Base-by-base conservation (phyloP, 2,888 invertebrate genomes). In the Danaus chrysippus region DNA sequence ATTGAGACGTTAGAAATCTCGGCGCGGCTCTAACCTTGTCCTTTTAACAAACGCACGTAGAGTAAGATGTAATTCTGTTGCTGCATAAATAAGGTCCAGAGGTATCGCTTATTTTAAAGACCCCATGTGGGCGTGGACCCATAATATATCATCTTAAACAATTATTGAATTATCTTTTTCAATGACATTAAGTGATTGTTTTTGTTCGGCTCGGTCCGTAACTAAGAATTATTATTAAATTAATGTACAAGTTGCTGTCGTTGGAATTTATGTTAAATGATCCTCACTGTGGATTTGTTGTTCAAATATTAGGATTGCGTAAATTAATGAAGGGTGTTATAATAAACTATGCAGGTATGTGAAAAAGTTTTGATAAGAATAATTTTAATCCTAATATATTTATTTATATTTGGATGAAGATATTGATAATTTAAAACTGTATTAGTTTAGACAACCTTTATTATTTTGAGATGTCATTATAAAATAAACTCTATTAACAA, bases 141-240 rank as follows among this genome's bases (percentile, higher is more conserved):
- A 74, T 80, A 78, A 81, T 91, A 87, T 82, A 89, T 91, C 90
- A 89, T 87, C 75, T 75, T 63, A 71, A 83, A 89, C 89, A 91
- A 91, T 91, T 90, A 91, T 90, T 91, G 88, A 90, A 90, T 90
- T 90, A 90, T 90, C 84, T 89, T 88, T 87, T 87, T 86, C 81
- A 87, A 84, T 87, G 91, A 90, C 89, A 86, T 89, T 90, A 91
- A 91, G 91, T 91, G 90, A 91, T 91, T 91, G 91, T 90, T 88
- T 86, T 74, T 74, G 76, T 77, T 76, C 76, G 82, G 65, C 72
- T 74, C 73, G 66, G 81, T 74, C 78, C 83, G 81, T 82, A 82
- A 78, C 84, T 76, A 77, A 83, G 77, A 78, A 10, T 84, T 71
- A 76, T 72, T 80, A 83, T 83, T 78, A 81, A 84, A 84, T 83